Evolutionary conservation across 2,113 vertebrate genomes (phyloP).

Genomic region (Bubo scandiacus): DNA sequence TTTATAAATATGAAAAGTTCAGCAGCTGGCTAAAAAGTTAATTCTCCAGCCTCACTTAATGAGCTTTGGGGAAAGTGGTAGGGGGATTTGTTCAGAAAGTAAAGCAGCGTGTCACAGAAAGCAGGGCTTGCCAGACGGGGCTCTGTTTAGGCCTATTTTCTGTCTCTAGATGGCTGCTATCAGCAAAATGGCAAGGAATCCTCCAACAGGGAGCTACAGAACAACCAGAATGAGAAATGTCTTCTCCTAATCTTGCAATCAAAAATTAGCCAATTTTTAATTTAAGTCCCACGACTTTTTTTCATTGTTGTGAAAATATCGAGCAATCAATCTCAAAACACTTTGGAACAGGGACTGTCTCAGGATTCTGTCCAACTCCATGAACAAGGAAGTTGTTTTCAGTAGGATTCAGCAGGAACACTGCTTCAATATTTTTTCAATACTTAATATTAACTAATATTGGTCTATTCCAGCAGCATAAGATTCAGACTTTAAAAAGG

Average conservation of each 20-base stretch:
- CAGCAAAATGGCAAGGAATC: background rate
- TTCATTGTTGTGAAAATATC: constrained; percentile 1
- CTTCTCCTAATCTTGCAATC: background rate
- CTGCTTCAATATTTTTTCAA: background rate
- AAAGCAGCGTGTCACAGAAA: constrained; percentile 34
- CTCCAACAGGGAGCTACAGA: background rate
- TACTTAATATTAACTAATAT: background rate
- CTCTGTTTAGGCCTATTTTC: background rate
- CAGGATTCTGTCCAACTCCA: background rate
- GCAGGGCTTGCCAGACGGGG: background rate
- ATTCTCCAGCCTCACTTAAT: constrained; percentile 66
- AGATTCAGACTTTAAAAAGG: background rate
- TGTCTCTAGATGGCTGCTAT: background rate
- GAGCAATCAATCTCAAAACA: background rate
- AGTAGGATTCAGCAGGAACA: background rate
- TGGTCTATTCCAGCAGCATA: background rate
- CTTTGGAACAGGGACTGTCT: background rate
- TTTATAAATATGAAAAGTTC: constrained; percentile 80
- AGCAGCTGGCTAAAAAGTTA: constrained; percentile 75
- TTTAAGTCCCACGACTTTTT: constrained; percentile 10
- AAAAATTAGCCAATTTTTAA: constrained; percentile 11
- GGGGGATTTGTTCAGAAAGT: constrained; percentile 30
- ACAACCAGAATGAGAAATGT: background rate
- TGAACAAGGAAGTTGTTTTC: background rate
- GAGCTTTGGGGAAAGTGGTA: constrained; percentile 62